A percentile compares a stretch with the other conserved stretches of the same genome.
Evolutionary conservation across 2,797 vertebrate species (phyloP).

Genomic region (Kryptolebias ocellatus): DNA sequence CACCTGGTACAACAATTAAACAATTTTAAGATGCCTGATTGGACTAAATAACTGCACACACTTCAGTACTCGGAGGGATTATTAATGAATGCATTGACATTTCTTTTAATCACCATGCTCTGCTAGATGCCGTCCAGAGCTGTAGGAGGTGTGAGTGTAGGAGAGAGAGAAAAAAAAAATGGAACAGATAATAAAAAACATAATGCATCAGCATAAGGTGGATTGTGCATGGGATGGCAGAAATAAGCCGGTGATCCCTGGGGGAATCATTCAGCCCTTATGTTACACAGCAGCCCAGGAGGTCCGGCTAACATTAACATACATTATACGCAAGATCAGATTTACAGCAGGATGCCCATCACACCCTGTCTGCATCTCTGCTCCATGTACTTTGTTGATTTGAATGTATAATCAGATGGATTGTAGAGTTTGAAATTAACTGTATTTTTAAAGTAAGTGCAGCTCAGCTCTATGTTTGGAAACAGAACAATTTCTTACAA

Average conservation of each 20-base stretch:
- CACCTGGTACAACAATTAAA: constrained; percentile 37
- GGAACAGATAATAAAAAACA: constrained; percentile 71
- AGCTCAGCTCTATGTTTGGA: constrained; percentile 4
- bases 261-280: constrained; percentile 51
- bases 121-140: constrained; percentile 69
- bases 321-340: constrained; percentile 72
- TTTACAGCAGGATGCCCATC: constrained; percentile 71
- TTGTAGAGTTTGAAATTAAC: constrained; percentile 5
- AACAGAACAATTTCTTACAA: constrained; percentile 5
- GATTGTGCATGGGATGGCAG: constrained; percentile 68
- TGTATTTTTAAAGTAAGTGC: neutral
- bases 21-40: constrained; percentile 46
- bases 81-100: constrained; percentile 82
- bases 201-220: constrained; percentile 68
- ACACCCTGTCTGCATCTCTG: constrained; percentile 64
- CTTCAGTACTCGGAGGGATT: constrained; percentile 58
- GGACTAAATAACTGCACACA: constrained; percentile 48
- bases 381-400: constrained; percentile 51
- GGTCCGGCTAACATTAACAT: constrained; percentile 77
- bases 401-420: constrained; percentile 52
- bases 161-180: neutral
- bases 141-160: constrained; percentile 61
- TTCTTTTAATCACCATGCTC: constrained; percentile 73
- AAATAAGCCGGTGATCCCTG: constrained; percentile 61
- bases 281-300: constrained; percentile 62